A percentile compares a stretch with the other conserved stretches of the same genome.
These are phyloP conservation scores for Cottus gobio DNA, from an alignment of 2,113 vertebrate genomes.

Conservation along the genomic window DNA sequence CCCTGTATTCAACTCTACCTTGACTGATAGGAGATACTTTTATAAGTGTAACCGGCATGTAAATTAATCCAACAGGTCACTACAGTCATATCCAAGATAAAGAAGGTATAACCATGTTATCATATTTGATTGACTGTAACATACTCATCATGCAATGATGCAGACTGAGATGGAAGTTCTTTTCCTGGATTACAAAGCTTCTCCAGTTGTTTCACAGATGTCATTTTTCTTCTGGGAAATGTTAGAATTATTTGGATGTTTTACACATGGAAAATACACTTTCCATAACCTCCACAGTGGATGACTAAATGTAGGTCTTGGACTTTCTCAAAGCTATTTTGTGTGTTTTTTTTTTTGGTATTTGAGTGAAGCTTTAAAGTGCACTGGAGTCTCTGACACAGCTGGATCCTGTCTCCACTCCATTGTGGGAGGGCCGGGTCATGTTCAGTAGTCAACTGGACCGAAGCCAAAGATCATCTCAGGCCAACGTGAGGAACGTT, in stretches of 20 bases:
- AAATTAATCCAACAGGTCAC: slow-evolving; percentile 23
- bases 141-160: neutral
- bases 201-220: neutral
- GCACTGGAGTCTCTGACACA: slow-evolving; percentile 31
- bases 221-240: neutral
- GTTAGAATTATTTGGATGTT: neutral
- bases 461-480: slow-evolving; percentile 29
- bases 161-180: neutral
- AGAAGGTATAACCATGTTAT: neutral
- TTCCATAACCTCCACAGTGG: neutral
- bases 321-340: neutral
- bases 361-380: slow-evolving; percentile 31
- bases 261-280: neutral
- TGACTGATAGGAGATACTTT: slow-evolving; percentile 2
- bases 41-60: slow-evolving; percentile 8
- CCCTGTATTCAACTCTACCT: slow-evolving; percentile 2
- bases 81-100: neutral
- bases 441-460: slow-evolving; percentile 48
- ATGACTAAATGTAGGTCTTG: slow-evolving; percentile 12
- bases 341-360: slow-evolving; percentile 38
- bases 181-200: neutral
- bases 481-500: neutral
- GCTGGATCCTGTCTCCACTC: slow-evolving; percentile 55
- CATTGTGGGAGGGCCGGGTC: slow-evolving; percentile 18
- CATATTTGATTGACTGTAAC: neutral